Conservation (phyloP, 64 coral and sea anemone genomes). For the Montipora cactus region DNA sequence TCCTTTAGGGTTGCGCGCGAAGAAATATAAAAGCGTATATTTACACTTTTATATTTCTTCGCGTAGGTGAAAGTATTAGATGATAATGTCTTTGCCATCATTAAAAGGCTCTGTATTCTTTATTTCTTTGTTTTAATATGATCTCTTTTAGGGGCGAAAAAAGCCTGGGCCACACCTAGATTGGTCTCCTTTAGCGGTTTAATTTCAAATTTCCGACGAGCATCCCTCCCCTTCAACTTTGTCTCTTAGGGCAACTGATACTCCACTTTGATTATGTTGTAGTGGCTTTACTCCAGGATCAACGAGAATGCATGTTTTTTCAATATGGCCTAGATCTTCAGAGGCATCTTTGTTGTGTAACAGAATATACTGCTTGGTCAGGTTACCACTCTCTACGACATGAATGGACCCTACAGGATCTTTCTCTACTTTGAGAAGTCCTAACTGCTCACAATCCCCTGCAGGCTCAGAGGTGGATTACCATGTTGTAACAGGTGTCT, state of each 20-base stretch:
- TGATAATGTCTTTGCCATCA: too few species aligned
- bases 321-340: conserved; percentile 48
- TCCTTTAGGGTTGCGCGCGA: too few species aligned
- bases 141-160: too few species aligned
- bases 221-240: background rate
- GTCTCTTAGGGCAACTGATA: background rate
- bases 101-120: too few species aligned
- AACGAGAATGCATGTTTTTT: conserved; percentile 32
- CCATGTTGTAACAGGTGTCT: conserved; percentile 16
- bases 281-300: conserved; percentile 3
- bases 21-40: too few species aligned
- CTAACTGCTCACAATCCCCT: conserved; percentile 55
- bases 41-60: too few species aligned
- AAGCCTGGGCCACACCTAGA: background rate
- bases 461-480: conserved; percentile 19
- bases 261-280: background rate
- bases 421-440: conserved; percentile 44
- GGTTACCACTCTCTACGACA: background rate
- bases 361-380: conserved; percentile 54
- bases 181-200: background rate
- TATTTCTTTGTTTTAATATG: too few species aligned
- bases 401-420: conserved; percentile 32
- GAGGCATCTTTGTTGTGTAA: conserved; percentile 35
- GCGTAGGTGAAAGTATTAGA: too few species aligned
- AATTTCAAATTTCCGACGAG: background rate